Base-by-base conservation (phyloP, 2,113 vertebrate genomes). In the Dasyprocta punctata region DNA sequence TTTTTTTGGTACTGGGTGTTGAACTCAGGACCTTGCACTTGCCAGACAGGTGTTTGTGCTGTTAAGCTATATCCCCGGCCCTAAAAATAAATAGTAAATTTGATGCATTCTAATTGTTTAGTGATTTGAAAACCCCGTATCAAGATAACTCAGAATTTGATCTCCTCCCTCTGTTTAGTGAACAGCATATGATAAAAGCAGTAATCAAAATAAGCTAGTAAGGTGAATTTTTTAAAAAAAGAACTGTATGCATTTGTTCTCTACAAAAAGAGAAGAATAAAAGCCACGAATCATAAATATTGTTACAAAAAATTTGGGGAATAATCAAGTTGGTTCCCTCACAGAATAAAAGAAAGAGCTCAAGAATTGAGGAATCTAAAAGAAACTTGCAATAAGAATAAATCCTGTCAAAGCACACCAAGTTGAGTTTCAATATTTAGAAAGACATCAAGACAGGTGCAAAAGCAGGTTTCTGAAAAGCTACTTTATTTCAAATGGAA, bases 391-490 rank as follows among this genome's bases (percentile, higher is more conserved):
- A 95, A 47, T 77, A 86, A 78, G 49, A 88, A 5, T 8, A 89
- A 90, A 93, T n/a, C 28, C 33, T 38, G 80, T 58, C 26, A 61
- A 58, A 92, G 65, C 38, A 82, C 8, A 90, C 16, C 47, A 65
- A 54, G 71, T 90, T 94, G 71, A 86, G 77, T 86, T 93, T 96
- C 60, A 93, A 94, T 97, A 95, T 96, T 97, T 96, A 83, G 96
- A 87, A 92, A 97, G 75, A 90, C 47, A 92, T 67, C 67, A 61
- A 97, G 94, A 93, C 73, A 90, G 61, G 92, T 87, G 13, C 41
- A 61, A 94, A 93, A 69, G 54, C 5, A 73, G 81, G 28, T 67
- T 94, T 78, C 69, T 96, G 58, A 69, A 97, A 93, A 95, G 77
- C 60, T 71, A 61, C 95, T 90, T 3, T 81, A 44, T 95, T 92